A percentile compares a stretch with the other conserved stretches of the same genome.
phyloP scores from a whole-genome alignment of 2,888 invertebrate genomes.

The Dasypolia templi region DNA sequence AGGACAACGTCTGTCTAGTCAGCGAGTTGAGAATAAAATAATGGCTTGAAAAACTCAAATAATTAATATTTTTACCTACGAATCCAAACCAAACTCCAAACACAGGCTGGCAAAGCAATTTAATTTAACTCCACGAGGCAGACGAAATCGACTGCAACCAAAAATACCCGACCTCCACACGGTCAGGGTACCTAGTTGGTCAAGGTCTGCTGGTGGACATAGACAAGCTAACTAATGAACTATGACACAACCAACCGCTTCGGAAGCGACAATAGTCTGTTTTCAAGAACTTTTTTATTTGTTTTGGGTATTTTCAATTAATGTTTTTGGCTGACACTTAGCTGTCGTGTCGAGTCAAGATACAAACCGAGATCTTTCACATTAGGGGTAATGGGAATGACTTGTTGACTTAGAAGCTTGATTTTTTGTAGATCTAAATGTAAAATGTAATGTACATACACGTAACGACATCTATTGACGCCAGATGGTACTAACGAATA shows the following conservation, averaged over 20 bases:
- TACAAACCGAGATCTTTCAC: no score
- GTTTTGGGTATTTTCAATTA: no score
- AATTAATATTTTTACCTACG: background rate
- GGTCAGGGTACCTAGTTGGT: conserved; percentile 40
- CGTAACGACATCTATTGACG: no score
- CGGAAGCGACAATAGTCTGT: background rate
- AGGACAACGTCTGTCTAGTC: no score
- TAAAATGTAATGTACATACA: no score
- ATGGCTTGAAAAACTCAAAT: background rate
- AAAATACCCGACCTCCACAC: conserved; percentile 52
- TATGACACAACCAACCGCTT: conserved; percentile 22
- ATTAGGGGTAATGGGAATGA: no score
- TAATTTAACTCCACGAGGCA: conserved; percentile 29
- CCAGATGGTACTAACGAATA: no score
- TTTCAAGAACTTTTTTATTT: conserved; percentile 11
- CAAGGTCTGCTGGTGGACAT: conserved; percentile 54
- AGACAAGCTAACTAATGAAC: conserved; percentile 28
- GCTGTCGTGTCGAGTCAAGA: no score
- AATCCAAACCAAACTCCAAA: background rate
- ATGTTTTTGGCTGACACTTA: no score
- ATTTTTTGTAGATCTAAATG: no score
- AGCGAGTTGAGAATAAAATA: background rate
- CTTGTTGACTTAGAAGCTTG: no score
- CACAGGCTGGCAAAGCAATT: conserved; percentile 10
- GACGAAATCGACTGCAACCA: conserved; percentile 26